These are phyloP conservation scores for Platalea minor DNA, from an alignment of 2,797 vertebrate genomes.

Conservation along the genomic window DNA sequence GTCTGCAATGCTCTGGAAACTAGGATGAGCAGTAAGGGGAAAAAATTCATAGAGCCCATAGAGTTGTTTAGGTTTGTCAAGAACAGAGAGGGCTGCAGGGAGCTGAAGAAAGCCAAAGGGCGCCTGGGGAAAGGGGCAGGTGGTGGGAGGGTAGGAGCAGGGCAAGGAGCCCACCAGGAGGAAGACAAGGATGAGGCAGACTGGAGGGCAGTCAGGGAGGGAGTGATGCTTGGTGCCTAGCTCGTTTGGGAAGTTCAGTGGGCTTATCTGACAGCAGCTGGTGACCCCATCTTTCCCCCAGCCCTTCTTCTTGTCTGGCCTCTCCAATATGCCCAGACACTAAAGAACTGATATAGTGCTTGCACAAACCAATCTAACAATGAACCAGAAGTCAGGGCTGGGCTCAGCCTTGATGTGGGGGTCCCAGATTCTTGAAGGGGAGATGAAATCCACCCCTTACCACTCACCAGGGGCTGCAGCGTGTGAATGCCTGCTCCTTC, in stretches of 20 bases:
- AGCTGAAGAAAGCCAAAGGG: conserved; percentile 9
- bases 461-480: not conserved
- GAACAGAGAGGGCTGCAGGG: not conserved
- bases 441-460: not conserved
- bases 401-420: not conserved
- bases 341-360: not conserved
- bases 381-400: not conserved
- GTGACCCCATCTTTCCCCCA: not conserved
- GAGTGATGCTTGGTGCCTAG: not conserved
- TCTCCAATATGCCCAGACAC: not conserved
- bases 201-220: not conserved
- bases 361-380: not conserved
- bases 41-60: conserved; percentile 54
- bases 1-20: conserved; percentile 68
- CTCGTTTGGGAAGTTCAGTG: not conserved
- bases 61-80: conserved; percentile 54
- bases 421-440: not conserved
- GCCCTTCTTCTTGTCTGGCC: not conserved
- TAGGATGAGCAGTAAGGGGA: conserved; percentile 42
- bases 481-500: not conserved
- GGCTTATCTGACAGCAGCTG: not conserved
- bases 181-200: not conserved
- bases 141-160: not conserved
- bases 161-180: not conserved
- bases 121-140: not conserved